Percentiles rank a stretch among this genome's conserved stretches.
phyloP scores from a whole-genome alignment of 2,113 vertebrate species.

The Loxodonta africana region DNA sequence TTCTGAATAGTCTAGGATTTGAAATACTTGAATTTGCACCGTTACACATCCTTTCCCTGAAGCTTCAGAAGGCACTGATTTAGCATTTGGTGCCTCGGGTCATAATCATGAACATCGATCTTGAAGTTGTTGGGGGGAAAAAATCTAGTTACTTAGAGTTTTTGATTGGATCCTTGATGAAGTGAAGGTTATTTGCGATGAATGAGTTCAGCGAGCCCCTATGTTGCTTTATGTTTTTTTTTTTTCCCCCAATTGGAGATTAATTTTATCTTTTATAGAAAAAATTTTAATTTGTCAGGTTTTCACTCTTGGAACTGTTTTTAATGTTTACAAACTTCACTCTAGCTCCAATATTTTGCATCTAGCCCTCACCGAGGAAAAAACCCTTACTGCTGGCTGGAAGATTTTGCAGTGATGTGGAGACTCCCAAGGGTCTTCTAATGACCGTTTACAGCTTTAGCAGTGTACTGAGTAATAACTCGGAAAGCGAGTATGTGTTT shows the following conservation, averaged over 20 bases:
- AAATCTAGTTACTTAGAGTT: constrained; percentile 13
- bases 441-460: not conserved
- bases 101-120: not conserved
- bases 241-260: constrained; percentile 42
- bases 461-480: not conserved
- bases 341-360: constrained; percentile 35
- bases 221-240: not conserved
- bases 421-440: not conserved
- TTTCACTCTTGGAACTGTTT: constrained; percentile 67
- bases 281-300: constrained; percentile 27
- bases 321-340: constrained; percentile 81
- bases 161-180: constrained; percentile 57
- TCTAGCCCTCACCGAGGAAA: constrained; percentile 54
- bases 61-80: constrained; percentile 5
- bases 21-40: constrained; percentile 79
- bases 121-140: not conserved
- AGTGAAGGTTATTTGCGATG: constrained; percentile 52
- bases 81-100: not conserved
- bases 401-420: not conserved
- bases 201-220: constrained; percentile 51
- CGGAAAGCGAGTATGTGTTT: not conserved
- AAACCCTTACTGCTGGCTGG: not conserved
- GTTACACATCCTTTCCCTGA: not conserved
- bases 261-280: constrained; percentile 59
- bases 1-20: constrained; percentile 49